Evolutionary conservation across 2,797 vertebrate species (phyloP).

Genomic region (Picus viridis): DNA sequence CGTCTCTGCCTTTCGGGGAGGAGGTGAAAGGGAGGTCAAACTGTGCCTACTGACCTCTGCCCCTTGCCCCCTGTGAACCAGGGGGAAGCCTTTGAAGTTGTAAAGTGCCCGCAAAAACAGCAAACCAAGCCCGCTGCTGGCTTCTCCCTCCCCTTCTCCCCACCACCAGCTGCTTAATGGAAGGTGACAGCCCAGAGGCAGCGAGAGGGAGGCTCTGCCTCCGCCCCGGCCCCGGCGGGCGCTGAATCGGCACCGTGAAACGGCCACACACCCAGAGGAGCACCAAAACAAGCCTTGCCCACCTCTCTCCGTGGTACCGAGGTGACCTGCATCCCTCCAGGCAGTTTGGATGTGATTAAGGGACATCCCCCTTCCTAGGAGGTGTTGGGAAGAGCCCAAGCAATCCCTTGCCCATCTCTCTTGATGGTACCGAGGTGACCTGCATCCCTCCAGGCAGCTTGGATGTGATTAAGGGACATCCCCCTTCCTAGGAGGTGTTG

Average conservation of each 20-base stretch:
- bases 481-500: not conserved
- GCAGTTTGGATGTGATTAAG: too few relatives aligned
- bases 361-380: too few relatives aligned
- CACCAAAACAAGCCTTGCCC: not conserved
- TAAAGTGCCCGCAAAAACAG: slow-evolving; percentile 45
- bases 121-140: slow-evolving; percentile 53
- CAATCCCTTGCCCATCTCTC: too few relatives aligned
- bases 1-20: not conserved
- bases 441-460: not conserved
- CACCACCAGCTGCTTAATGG: slow-evolving; percentile 41
- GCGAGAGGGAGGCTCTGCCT: not conserved
- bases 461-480: fast-evolving
- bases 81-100: slow-evolving; percentile 68
- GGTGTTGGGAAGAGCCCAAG: too few relatives aligned
- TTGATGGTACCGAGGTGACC: too few relatives aligned
- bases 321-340: not conserved
- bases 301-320: fast-evolving
- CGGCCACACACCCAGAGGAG: slow-evolving; percentile 49
- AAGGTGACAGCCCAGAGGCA: slow-evolving; percentile 38
- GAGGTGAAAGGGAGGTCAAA: slow-evolving; percentile 71
- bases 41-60: slow-evolving; percentile 56
- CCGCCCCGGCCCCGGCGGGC: not conserved
- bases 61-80: slow-evolving; percentile 71
- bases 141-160: slow-evolving; percentile 40
- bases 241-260: slow-evolving; percentile 21